Conservation (phyloP, 2,113 vertebrate species). For the Psittacara wagleri region DNA sequence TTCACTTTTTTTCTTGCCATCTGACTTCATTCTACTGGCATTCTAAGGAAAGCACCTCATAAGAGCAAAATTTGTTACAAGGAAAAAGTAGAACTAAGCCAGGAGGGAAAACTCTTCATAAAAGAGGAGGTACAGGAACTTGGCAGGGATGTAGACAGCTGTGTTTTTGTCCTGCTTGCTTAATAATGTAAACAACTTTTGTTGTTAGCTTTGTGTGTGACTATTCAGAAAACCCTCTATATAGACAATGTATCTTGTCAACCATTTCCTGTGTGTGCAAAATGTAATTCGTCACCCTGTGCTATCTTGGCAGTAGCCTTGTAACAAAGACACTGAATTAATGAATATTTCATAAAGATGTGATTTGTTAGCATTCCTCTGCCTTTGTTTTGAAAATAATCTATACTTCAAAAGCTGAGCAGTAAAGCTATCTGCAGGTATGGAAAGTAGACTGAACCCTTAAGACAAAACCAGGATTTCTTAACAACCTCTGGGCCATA, state of each 20-base stretch:
- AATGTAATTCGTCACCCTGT: slow-evolving; percentile 74
- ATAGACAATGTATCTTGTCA: slow-evolving; percentile 72
- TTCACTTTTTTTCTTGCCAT: slow-evolving; percentile 14
- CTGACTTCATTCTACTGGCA: not conserved
- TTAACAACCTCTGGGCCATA: slow-evolving; percentile 57
- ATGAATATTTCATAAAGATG: slow-evolving; percentile 80
- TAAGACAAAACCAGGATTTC: slow-evolving; percentile 59
- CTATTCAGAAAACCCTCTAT: slow-evolving; percentile 55
- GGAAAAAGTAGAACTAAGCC: not conserved
- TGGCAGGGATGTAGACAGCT: slow-evolving; percentile 39
- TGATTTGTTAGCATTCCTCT: slow-evolving; percentile 75
- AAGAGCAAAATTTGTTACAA: not conserved
- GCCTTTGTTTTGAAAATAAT: slow-evolving; percentile 70
- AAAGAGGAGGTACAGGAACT: slow-evolving; percentile 13
- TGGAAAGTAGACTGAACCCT: slow-evolving; percentile 60
- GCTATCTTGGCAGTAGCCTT: slow-evolving; percentile 67
- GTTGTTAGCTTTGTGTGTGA: slow-evolving; percentile 58
- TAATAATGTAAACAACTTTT: slow-evolving; percentile 61
- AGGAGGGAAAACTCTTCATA: slow-evolving; percentile 5
- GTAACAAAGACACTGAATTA: slow-evolving; percentile 66
- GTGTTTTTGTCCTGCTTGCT: slow-evolving; percentile 45
- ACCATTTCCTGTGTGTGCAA: slow-evolving; percentile 63
- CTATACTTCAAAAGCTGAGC: slow-evolving; percentile 63
- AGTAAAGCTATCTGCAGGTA: slow-evolving; percentile 68
- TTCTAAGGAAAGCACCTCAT: not conserved